Base-by-base conservation (phyloP, 2,113 vertebrate species). In the Malurus elegans region DNA sequence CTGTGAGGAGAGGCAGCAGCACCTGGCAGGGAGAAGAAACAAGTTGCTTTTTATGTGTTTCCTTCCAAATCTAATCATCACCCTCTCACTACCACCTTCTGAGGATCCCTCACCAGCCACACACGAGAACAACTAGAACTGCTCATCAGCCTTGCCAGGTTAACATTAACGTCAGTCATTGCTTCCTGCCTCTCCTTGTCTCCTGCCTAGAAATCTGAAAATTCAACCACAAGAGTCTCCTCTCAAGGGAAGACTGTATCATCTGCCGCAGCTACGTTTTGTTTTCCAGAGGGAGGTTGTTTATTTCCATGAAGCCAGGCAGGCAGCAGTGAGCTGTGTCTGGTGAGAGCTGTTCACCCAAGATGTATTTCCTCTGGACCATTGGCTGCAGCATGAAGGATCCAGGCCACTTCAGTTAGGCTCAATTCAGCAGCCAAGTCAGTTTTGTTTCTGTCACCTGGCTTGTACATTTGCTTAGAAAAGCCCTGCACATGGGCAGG, bases 1-100 rank as follows among this genome's bases (percentile, higher is more conserved):
- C 96, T 40, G 96, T 93, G 56, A 97, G 9, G 9, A 97, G 13
- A 9, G 98, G 98, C 69, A 95, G 58, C 67, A 99, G 14, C 6
- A 94, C 17, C 98, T 98, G 70, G 38, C 28, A 91, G 40, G n/a
- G 56, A 81, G 40, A 70, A 80, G 56, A 67, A 83, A 64, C 5
- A 74, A 56, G 18, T 21, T 89, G 40, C 7, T 80, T 65, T 76
- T 67, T 24, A 54, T 9, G 2, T 23, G 26, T 56, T 83, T 80
- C 23, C 5, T 54, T 73, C 23, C n/a, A 32, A 45, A 80, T 25
- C 13, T 48, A 24, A 7, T 16, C 47, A 48, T 45, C 29, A 10
- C 18, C 42, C 11, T 82, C 45, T 53, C 34, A 20, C 34, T 47
- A 38, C 34, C 13, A 0, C 1, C 31, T 36, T 57, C 57, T 54